phyloP scores from a whole-genome alignment of 2,797 vertebrate species.

The Alectoris magna region DNA sequence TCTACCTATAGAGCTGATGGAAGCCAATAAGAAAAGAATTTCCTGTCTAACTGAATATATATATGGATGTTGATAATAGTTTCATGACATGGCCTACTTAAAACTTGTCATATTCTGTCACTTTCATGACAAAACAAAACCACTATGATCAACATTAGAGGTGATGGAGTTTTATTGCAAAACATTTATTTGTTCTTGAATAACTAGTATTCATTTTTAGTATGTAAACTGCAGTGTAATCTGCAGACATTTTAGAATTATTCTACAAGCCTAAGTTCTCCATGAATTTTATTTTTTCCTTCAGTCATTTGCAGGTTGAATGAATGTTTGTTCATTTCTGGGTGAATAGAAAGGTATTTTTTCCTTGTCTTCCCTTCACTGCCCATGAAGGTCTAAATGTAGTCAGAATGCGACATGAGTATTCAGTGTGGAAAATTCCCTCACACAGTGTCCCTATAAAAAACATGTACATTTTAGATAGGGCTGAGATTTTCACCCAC shows the following conservation, averaged over 20 bases:
- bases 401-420: background rate
- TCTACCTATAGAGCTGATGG: slow-evolving; percentile 20
- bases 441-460: background rate
- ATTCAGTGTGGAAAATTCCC: background rate
- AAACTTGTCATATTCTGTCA: slow-evolving; percentile 15
- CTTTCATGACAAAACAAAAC: slow-evolving; percentile 33
- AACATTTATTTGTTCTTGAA: slow-evolving; percentile 21
- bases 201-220: slow-evolving; percentile 14
- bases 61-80: slow-evolving; percentile 34
- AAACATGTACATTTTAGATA: background rate
- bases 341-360: background rate
- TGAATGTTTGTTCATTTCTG: background rate
- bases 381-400: background rate
- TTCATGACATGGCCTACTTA: slow-evolving; percentile 13
- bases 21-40: background rate
- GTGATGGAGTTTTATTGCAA: background rate
- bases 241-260: background rate
- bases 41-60: background rate
- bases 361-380: background rate
- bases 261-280: background rate
- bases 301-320: background rate
- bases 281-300: background rate
- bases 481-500: background rate
- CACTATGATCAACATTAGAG: background rate
- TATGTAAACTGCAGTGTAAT: background rate